Evolutionary conservation across 2,797 vertebrate genomes (phyloP).

Genomic region (Sebastes baramenuke): DNA sequence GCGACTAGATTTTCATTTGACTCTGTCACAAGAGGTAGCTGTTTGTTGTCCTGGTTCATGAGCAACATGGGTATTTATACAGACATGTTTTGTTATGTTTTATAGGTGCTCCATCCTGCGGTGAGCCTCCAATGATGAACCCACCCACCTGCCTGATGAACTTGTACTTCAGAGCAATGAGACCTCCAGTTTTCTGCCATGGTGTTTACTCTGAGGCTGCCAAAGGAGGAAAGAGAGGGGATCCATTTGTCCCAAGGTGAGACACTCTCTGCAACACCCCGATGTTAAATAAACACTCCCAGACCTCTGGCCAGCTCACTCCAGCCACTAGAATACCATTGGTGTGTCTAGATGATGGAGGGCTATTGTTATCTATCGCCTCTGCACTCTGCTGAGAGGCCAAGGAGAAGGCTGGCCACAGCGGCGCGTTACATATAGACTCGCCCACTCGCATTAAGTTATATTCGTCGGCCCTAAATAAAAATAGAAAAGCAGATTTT

Average conservation of each 20-base stretch:
- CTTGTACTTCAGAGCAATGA: conserved; percentile 66
- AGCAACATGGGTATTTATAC: neutral
- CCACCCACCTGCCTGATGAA: conserved; percentile 67
- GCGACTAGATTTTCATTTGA: conserved; percentile 22
- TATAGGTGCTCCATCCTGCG: conserved; percentile 12
- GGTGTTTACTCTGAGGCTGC: conserved; percentile 72
- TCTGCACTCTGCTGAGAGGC: conserved; percentile 73
- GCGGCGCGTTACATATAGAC: conserved; percentile 60
- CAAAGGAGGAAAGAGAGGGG: conserved; percentile 60
- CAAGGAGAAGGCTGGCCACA: conserved; percentile 58
- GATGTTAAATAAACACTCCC: conserved; percentile 81
- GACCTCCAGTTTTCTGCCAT: conserved; percentile 66
- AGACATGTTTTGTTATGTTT: neutral
- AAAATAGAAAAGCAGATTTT: conserved; percentile 82
- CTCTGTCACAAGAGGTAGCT: neutral
- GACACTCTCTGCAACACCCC: conserved; percentile 66
- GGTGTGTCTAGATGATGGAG: conserved; percentile 81
- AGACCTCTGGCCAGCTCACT: conserved; percentile 74
- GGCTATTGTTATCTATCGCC: conserved; percentile 82
- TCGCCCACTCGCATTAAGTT: conserved; percentile 70
- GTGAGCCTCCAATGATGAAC: conserved; percentile 41
- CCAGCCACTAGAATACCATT: conserved; percentile 74
- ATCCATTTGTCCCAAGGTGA: conserved; percentile 80
- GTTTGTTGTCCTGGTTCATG: conserved; percentile 2
- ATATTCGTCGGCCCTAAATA: conserved; percentile 82